Percentiles rank a stretch among this genome's conserved stretches.
phyloP scores from a whole-genome alignment of 1,140 invertebrate genomes.

The Dreissena rostriformis region DNA sequence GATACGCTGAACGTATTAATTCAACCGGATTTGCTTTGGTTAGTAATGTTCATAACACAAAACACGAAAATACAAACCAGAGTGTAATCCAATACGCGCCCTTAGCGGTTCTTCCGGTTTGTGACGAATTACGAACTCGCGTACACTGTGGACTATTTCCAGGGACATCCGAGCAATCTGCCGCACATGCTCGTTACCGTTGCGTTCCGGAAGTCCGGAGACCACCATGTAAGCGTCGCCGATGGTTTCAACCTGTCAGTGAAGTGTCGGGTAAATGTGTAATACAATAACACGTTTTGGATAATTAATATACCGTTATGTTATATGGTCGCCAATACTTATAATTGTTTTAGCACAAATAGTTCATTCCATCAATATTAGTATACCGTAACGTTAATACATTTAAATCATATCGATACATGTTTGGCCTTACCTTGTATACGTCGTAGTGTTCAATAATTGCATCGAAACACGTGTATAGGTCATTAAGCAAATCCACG shows the following conservation, averaged over 20 bases:
- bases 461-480: conserved; percentile 90
- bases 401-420: background rate
- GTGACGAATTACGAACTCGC: conserved; percentile 84
- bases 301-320: too few relatives aligned
- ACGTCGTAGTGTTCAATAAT: conserved; percentile 95
- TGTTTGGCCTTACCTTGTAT: conserved; percentile 71
- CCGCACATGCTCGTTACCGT: conserved; percentile 81
- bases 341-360: too few relatives aligned
- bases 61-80: conserved; percentile 49
- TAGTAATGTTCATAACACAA: background rate
- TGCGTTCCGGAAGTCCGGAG: conserved; percentile 61
- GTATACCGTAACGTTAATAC: too few relatives aligned
- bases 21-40: background rate
- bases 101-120: conserved; percentile 54
- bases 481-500: conserved; percentile 81
- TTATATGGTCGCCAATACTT: too few relatives aligned
- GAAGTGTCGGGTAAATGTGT: too few relatives aligned
- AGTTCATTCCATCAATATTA: too few relatives aligned
- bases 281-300: too few relatives aligned
- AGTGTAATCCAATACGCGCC: conserved; percentile 64
- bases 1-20: background rate
- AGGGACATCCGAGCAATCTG: conserved; percentile 85
- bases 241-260: conserved; percentile 59
- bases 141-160: conserved; percentile 82
- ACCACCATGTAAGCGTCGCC: conserved; percentile 85